A percentile compares a stretch with the other conserved stretches of the same genome.
Conservation (phyloP, 2,888 invertebrate genomes). For the Drosophila multiciliata region DNA sequence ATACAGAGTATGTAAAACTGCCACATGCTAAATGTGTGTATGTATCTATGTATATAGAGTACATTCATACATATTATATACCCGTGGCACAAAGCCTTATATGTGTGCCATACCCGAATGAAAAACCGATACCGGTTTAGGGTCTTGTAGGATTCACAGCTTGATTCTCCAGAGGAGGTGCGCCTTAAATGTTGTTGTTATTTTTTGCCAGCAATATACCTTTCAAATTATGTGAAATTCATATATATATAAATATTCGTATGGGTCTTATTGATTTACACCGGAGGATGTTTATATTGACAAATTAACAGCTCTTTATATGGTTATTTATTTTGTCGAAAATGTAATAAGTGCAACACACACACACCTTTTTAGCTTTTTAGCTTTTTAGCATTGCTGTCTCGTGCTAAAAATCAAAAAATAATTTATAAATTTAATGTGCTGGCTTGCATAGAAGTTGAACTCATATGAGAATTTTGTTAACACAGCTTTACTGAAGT, state of each 20-base stretch:
- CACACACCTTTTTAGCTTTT: not conserved
- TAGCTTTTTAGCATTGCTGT: not conserved
- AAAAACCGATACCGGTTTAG: constrained; percentile 61
- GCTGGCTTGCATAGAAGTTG: not conserved
- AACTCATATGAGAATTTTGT: not conserved
- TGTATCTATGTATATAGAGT: not conserved
- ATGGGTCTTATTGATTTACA: not conserved
- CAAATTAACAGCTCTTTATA: not conserved
- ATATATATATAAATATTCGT: not conserved
- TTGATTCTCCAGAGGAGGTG: not conserved
- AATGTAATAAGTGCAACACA: not conserved
- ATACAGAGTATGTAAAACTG: not conserved
- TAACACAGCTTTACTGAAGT: not conserved
- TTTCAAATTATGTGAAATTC: not conserved
- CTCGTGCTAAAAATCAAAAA: not conserved
- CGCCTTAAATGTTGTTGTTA: not conserved
- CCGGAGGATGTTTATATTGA: not conserved
- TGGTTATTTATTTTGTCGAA: not conserved
- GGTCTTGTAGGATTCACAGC: constrained; percentile 44
- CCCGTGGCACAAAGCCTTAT: not conserved
- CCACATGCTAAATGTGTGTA: not conserved
- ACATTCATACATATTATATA: not conserved
- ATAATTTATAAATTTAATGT: not conserved
- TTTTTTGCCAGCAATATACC: not conserved
- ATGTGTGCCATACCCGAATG: constrained; percentile 39